Conservation (phyloP, 1,140 invertebrate species). For the Linepithema humile region DNA sequence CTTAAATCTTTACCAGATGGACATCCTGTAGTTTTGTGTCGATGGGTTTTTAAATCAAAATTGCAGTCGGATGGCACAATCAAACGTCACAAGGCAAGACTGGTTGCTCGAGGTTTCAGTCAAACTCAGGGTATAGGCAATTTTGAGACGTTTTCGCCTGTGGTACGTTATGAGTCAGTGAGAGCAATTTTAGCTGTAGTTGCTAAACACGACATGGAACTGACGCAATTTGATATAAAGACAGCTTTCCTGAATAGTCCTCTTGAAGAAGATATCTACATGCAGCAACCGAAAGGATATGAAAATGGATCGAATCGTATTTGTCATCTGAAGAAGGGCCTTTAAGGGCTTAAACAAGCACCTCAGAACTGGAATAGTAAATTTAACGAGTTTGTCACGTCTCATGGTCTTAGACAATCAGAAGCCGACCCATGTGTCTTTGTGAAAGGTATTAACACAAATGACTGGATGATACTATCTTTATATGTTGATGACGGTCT, state of each 20-base stretch:
- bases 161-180: conserved; percentile 12
- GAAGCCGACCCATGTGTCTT: conserved; percentile 15
- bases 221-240: conserved; percentile 16
- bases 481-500: conserved; percentile 9
- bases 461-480: conserved; percentile 14
- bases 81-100: conserved; percentile 4
- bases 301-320: neutral
- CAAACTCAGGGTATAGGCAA: neutral
- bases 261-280: conserved; percentile 13
- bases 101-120: neutral
- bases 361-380: neutral
- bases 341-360: conserved; percentile 14
- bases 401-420: neutral
- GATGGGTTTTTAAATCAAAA: conserved; percentile 23
- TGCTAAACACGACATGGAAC: conserved; percentile 23
- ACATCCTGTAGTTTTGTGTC: neutral
- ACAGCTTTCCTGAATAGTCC: conserved; percentile 26
- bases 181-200: conserved; percentile 3
- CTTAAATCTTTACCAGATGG: neutral
- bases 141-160: conserved; percentile 20
- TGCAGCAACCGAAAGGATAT: conserved; percentile 17
- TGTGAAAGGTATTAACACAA: neutral
- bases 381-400: neutral
- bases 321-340: neutral
- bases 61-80: neutral